Evolutionary conservation across 2,888 invertebrate species (phyloP).

Genomic region (Anaspis maculata): DNA sequence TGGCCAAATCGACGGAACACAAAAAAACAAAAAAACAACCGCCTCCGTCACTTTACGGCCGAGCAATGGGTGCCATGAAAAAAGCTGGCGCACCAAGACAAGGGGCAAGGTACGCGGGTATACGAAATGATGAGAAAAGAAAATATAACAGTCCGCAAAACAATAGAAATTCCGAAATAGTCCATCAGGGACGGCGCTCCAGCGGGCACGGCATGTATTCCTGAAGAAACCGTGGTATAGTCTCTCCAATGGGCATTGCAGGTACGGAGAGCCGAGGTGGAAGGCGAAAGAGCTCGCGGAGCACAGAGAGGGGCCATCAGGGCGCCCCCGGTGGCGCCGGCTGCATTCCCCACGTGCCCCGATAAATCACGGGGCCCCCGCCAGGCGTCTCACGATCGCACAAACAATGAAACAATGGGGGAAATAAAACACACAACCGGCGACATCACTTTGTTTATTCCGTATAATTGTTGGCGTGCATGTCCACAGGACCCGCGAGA

Average conservation of each 20-base stretch:
- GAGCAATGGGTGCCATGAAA: too few species aligned
- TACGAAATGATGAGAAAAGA: too few species aligned
- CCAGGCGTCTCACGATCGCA: slow-evolving; percentile 38
- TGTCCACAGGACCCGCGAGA: slow-evolving; percentile 15
- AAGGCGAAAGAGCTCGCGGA: too few species aligned
- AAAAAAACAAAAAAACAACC: too few species aligned
- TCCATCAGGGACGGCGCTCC: slow-evolving; percentile 33
- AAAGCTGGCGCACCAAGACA: too few species aligned
- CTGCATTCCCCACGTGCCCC: slow-evolving; percentile 43
- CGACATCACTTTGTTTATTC: slow-evolving; percentile 43
- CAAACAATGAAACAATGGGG: slow-evolving; percentile 45
- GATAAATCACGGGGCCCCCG: slow-evolving; percentile 43
- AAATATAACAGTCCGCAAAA: too few species aligned
- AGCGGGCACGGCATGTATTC: slow-evolving; percentile 32
- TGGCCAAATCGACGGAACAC: too few species aligned
- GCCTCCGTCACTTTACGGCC: too few species aligned
- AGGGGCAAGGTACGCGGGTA: too few species aligned
- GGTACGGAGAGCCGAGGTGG: too few species aligned
- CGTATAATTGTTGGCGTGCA: slow-evolving; percentile 40
- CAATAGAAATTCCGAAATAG: slow-evolving; percentile 42
- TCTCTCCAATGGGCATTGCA: too few species aligned
- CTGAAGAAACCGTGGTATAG: too few species aligned
- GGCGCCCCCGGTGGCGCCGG: slow-evolving; percentile 44
- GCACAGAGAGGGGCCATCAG: slow-evolving; percentile 21
- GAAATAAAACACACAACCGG: slow-evolving; percentile 43